phyloP scores from a whole-genome alignment of 2,888 invertebrate genomes.

The Helleia helle region DNA sequence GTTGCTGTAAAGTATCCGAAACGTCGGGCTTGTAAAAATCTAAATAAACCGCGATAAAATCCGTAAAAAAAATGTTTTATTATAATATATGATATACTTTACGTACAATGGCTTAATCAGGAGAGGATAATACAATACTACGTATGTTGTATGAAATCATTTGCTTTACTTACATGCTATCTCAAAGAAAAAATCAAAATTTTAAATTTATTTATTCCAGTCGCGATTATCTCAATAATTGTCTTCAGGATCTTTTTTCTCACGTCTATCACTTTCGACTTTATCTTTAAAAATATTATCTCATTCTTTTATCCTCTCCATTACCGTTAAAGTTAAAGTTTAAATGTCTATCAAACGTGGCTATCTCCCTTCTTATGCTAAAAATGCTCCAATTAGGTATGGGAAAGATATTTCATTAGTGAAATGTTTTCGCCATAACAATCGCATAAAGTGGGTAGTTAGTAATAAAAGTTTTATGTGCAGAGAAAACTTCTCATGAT shows the following conservation, averaged over 20 bases:
- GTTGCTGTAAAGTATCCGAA: too few relatives aligned
- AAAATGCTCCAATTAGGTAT: not conserved
- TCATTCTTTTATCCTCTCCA: not conserved
- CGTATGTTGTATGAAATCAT: not conserved
- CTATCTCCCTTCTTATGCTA: not conserved
- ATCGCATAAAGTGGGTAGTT: slow-evolving; percentile 4
- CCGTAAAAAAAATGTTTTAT: too few relatives aligned
- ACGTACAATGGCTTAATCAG: too few relatives aligned
- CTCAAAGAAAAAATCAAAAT: not conserved
- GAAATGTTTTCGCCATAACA: slow-evolving; percentile 1
- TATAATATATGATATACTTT: too few relatives aligned
- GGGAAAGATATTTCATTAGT: not conserved
- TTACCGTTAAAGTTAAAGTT: not conserved
- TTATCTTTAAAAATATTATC: not conserved
- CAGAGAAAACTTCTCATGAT: not conserved
- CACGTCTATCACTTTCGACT: slow-evolving; percentile 1
- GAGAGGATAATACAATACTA: too few relatives aligned
- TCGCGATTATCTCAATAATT: not conserved
- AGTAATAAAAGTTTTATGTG: slow-evolving; percentile 4
- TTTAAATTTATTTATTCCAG: not conserved
- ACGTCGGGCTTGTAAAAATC: too few relatives aligned
- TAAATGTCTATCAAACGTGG: not conserved
- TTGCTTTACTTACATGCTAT: not conserved
- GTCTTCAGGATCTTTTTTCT: not conserved
- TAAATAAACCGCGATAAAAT: too few relatives aligned